Evolutionary conservation across 2,113 vertebrate species (phyloP), one percentile per base, ranked within the genome.

Genomic region (Oryctolagus cuniculus): DNA sequence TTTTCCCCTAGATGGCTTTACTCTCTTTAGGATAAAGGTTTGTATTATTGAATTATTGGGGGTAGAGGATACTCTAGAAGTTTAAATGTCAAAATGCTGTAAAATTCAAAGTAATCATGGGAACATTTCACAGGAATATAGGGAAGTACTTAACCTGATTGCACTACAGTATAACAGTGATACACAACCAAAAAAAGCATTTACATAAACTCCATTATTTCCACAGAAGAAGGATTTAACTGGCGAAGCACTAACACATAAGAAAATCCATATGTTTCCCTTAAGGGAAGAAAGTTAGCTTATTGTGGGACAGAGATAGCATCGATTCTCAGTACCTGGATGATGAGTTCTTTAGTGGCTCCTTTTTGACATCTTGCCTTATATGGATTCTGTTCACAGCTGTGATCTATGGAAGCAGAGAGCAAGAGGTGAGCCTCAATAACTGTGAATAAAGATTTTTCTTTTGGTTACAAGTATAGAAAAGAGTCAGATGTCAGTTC

Each of bases 371-470:
- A 22, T 78, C 44, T 93, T 86, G 16, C 61, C 22, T 51, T 78
- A 38, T 89, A 34, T 31, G 13, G 34, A 70, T 83, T 72, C 87
- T 83, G 8, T 63, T 66, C 27, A 93, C 27, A 87, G 80, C 66
- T 91, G 22, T 75, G 49, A 80, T 89, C 34, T 80, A 49, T 49
- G 44, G 38, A 88, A 79, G 64, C 21, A 25, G n/a, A 70, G 66
- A 95, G 58, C 74, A 80, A 51, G 74, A 94, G 61, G 53, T 77
- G 72, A 96, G 36, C 5, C 36, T 91, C 64, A 83, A 44, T 73
- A 31, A 34, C n/a, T 87, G 55, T 73, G 82, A 96, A 93, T 93
- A 78, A 90, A 94, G 29, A 94, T 77, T 9, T 72, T 96, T 90
- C 64, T 79, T 96, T 89, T 91, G 36, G 82, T 92, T 83, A 92